Conservation (phyloP, 1,140 invertebrate species). For the Macrosteles quadrilineatus region DNA sequence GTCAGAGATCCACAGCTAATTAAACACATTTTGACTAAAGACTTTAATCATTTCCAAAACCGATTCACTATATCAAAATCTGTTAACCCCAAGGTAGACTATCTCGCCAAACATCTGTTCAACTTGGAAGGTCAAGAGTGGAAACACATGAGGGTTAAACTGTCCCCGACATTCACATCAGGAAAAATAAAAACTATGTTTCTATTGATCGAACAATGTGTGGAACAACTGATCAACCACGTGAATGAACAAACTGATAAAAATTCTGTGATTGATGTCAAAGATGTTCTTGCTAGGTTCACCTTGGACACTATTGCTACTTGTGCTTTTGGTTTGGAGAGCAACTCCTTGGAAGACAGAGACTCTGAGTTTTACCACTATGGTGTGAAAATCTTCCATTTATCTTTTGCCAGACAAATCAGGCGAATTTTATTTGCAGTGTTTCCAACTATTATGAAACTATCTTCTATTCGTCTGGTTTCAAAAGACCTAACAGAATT, state of each 20-base stretch:
- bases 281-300: slow-evolving; percentile 30
- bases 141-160: slow-evolving; percentile 59
- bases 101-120: slow-evolving; percentile 55
- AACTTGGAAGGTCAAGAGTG: slow-evolving; percentile 57
- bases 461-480: background rate
- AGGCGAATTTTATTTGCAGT: slow-evolving; percentile 24
- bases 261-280: background rate
- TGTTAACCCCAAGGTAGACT: slow-evolving; percentile 53
- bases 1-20: slow-evolving; percentile 51
- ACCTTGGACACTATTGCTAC: slow-evolving; percentile 37
- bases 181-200: slow-evolving; percentile 52
- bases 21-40: slow-evolving; percentile 55
- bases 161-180: slow-evolving; percentile 64
- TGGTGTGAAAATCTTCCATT: background rate
- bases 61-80: no score
- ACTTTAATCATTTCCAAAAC: slow-evolving; percentile 59
- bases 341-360: slow-evolving; percentile 28
- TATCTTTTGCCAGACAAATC: slow-evolving; percentile 27
- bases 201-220: slow-evolving; percentile 41
- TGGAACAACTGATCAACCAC: slow-evolving; percentile 43
- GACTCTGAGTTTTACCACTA: slow-evolving; percentile 17
- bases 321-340: slow-evolving; percentile 37
- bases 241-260: slow-evolving; percentile 30
- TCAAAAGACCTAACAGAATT: slow-evolving; percentile 35
- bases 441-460: slow-evolving; percentile 21